phyloP scores from a whole-genome alignment of 92 coral and sea anemone genomes.

The Porites evermanni region DNA sequence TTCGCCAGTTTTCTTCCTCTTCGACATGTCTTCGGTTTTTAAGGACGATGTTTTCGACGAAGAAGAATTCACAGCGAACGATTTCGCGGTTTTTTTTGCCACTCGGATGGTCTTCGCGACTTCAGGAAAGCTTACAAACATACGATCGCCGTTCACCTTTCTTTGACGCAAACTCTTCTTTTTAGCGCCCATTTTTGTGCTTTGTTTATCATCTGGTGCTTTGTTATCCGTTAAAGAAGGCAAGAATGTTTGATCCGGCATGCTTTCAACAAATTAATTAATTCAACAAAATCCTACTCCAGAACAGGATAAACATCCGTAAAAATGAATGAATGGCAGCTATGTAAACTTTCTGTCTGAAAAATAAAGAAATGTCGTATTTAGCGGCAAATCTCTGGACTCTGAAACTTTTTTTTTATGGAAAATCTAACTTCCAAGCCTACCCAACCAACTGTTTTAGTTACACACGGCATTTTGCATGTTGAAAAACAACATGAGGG shows the following conservation, averaged over 20 bases:
- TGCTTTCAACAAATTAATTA: not conserved
- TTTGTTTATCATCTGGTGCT: not conserved
- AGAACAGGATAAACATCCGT: constrained; percentile 10
- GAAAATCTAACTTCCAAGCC: no score
- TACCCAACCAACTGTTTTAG: no score
- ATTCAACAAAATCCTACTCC: constrained; percentile 19
- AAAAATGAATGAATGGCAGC: not conserved
- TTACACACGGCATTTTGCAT: no score
- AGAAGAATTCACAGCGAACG: constrained; percentile 9
- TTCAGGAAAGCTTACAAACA: constrained; percentile 10
- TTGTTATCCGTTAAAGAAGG: constrained; percentile 11
- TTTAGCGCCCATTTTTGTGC: not conserved
- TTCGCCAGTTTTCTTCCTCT: not conserved
- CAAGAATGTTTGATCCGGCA: constrained; percentile 23
- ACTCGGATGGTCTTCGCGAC: not conserved
- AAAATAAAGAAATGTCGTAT: not conserved
- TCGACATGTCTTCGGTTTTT: constrained; percentile 2
- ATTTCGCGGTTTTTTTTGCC: not conserved
- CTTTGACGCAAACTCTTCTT: not conserved
- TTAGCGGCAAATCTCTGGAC: not conserved
- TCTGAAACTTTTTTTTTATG: no score
- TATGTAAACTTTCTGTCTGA: not conserved
- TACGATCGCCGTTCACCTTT: not conserved
- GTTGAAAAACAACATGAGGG: no score
- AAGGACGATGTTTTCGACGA: not conserved